These are phyloP conservation scores for Chymomyza costata DNA, from an alignment of 1,140 invertebrate genomes.

Conservation along the genomic window DNA sequence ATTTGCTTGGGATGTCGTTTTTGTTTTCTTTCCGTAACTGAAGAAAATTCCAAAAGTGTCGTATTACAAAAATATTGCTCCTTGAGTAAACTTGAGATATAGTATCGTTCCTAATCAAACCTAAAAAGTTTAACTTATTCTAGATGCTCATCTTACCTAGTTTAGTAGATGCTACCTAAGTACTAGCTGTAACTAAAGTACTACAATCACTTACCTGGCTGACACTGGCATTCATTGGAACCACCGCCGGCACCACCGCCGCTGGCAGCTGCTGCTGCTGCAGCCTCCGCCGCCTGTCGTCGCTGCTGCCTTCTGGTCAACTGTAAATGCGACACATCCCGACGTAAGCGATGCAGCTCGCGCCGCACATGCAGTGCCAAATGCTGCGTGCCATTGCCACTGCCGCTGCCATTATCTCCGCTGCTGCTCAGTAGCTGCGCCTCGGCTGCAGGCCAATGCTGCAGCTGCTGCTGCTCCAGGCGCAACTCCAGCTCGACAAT, in stretches of 20 bases:
- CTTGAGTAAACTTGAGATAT: no score
- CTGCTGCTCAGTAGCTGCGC: conserved; percentile 26
- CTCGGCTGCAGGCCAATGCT: conserved; percentile 53
- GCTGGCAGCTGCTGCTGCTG: conserved; percentile 33
- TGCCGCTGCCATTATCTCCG: conserved; percentile 2
- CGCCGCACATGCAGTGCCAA: conserved; percentile 48
- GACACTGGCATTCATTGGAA: conserved; percentile 56
- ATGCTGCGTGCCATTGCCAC: conserved; percentile 21
- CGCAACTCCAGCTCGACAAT: conserved; percentile 64
- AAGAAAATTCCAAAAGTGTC: no score
- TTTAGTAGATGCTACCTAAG: no score
- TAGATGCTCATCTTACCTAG: no score
- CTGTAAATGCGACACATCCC: conserved; percentile 71
- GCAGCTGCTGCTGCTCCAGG: conserved; percentile 53
- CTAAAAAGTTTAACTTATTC: no score
- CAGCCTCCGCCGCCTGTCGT: conserved; percentile 52
- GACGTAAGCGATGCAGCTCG: conserved; percentile 68
- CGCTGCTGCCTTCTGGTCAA: conserved; percentile 66
- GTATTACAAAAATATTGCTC: no score
- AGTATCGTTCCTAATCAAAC: no score
- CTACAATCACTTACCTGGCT: conserved; percentile 68
- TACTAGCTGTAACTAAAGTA: not conserved
- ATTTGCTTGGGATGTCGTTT: no score
- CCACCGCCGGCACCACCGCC: conserved; percentile 20
- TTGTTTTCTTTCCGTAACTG: no score